Evolutionary conservation across 2,113 vertebrate species (phyloP).

Genomic region (Meles meles): DNA sequence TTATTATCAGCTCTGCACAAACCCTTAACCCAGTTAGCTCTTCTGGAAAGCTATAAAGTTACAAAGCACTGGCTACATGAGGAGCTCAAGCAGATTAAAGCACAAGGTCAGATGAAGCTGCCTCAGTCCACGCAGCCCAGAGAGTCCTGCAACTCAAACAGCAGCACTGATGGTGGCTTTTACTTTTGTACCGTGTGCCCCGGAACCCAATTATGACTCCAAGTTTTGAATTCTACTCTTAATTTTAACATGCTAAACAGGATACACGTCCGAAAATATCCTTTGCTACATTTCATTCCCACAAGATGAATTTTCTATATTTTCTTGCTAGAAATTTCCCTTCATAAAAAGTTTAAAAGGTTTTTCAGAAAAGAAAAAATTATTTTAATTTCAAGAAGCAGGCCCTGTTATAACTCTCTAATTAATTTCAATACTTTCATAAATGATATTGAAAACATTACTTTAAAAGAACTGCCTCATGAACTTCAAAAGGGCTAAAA

Average conservation of each 20-base stretch:
- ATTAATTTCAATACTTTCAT: not conserved
- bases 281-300: not conserved
- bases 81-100: not conserved
- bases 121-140: not conserved
- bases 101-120: not conserved
- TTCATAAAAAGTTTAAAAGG: not conserved
- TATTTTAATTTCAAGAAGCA: not conserved
- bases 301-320: not conserved
- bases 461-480: not conserved
- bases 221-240: not conserved
- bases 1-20: not conserved
- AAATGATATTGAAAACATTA: not conserved
- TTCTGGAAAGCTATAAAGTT: not conserved
- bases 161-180: not conserved
- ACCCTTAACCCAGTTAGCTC: not conserved
- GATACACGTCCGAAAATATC: not conserved
- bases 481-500: not conserved
- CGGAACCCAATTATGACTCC: not conserved
- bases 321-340: not conserved
- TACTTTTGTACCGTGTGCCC: not conserved
- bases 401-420: not conserved
- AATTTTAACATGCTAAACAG: not conserved
- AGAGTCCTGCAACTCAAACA: not conserved
- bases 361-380: not conserved
- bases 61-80: not conserved